Base-by-base conservation (phyloP, 2,113 vertebrate genomes). In the Tachysurus fulvidraco region DNA sequence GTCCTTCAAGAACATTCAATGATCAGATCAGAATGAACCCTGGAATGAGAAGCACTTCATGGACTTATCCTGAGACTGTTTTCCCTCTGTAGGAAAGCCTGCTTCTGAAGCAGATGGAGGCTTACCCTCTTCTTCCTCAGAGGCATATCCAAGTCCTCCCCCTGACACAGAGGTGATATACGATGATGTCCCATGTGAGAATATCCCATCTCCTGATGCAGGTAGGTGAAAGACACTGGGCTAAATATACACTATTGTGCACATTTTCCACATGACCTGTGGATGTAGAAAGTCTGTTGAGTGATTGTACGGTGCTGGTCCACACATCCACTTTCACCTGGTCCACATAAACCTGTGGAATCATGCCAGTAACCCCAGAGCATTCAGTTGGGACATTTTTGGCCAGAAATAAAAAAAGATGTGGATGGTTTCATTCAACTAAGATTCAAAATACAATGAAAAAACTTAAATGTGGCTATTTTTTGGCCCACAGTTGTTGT, bases 171-270 rank as follows among this genome's bases (percentile, higher is more conserved):
- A 96, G 77, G 96, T 96, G 90, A 96, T 97, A 88, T 97, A 97
- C 0, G 96, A 97, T 23, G 96, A 97, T 6, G 96, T 97, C 14
- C 95, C 96, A 3, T 95, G 91, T 5, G 96, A 96, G 84, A 92
- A 87, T 50, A 90, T 91, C 0, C 90, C 91, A 1, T 83, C 90
- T 0, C 87, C 91, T 23, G 92, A 91, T 57, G 88, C 94, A 3
- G 96, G 96, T 97, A 91, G 5, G 94, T 90, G 57, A 83, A 28
- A 30, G 21, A 19, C 19, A 85, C 54, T 41, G 25, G 62, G 25
- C 19, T 23, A 67, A 64, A 52, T 62, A 62, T 74, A 21, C 54
- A 69, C 11, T 36, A 76, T 57, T 85, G 25, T 30, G 36, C 5
- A 77, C 19, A n/a, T 78, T 78, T 30, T 78, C 76, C 52, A 50